Conservation (phyloP, 2,888 invertebrate genomes). For the Chrysolina oricalcia region DNA sequence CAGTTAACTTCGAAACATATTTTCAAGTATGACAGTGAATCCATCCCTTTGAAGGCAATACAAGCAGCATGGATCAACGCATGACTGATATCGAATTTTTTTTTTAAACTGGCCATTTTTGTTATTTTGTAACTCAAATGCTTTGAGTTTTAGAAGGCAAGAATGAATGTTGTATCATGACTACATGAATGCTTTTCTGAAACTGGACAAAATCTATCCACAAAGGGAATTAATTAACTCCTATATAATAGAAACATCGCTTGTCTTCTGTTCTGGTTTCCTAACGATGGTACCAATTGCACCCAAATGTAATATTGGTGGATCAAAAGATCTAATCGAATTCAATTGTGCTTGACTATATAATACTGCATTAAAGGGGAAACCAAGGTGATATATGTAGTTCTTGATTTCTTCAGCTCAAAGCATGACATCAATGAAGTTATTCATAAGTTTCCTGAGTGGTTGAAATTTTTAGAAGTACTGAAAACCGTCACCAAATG, state of each 20-base stretch:
- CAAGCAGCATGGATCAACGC: slow-evolving; percentile 19
- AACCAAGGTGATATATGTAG: slow-evolving; percentile 19
- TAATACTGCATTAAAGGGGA: slow-evolving; percentile 28
- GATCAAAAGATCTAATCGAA: slow-evolving; percentile 14
- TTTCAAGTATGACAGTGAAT: slow-evolving; percentile 11
- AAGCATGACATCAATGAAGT: slow-evolving; percentile 27
- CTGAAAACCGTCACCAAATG: slow-evolving; percentile 19
- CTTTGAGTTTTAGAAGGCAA: slow-evolving; percentile 28
- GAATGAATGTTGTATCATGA: slow-evolving; percentile 32
- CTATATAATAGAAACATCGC: slow-evolving; percentile 35
- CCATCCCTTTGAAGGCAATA: slow-evolving; percentile 11
- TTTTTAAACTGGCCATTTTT: slow-evolving; percentile 24
- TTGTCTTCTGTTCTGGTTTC: slow-evolving; percentile 24
- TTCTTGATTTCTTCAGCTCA: slow-evolving; percentile 15
- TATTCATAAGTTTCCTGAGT: slow-evolving; percentile 1
- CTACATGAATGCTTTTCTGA: slow-evolving; percentile 26
- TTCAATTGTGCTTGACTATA: slow-evolving; percentile 33
- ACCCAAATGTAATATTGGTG: slow-evolving; percentile 31
- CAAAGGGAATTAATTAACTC: slow-evolving; percentile 18
- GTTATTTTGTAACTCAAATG: slow-evolving; percentile 19
- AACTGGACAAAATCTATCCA: slow-evolving; percentile 29
- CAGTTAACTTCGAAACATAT: slow-evolving; percentile 17
- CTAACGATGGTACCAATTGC: slow-evolving; percentile 30
- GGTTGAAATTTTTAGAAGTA: slow-evolving; percentile 18
- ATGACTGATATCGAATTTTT: slow-evolving; percentile 20